phyloP scores from a whole-genome alignment of 2,888 invertebrate genomes.

The Caenorhabditis sp. region DNA sequence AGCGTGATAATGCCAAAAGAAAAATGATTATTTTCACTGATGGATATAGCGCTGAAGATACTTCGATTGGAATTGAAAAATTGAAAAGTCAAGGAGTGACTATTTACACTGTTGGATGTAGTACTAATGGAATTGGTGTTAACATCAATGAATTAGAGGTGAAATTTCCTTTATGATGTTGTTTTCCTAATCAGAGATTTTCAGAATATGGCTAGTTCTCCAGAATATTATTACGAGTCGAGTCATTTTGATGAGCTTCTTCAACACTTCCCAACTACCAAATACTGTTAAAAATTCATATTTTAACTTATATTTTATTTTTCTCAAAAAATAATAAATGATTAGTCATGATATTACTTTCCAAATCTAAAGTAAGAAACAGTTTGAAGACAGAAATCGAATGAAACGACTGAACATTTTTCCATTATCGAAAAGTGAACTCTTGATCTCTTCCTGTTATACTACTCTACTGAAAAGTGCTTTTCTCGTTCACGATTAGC shows the following conservation, averaged over 20 bases:
- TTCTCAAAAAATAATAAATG: not conserved
- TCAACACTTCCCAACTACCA: conserved; percentile 25
- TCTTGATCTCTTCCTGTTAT: no score
- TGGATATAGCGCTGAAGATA: conserved; percentile 44
- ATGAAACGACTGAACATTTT: no score
- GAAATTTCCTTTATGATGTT: not conserved
- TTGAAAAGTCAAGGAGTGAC: conserved; percentile 32
- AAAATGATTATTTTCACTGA: conserved; percentile 42
- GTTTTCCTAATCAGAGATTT: no score
- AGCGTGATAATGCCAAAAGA: conserved; percentile 16
- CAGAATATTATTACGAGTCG: conserved; percentile 22
- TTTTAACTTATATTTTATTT: not conserved
- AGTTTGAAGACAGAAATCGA: no score
- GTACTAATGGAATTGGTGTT: conserved; percentile 14
- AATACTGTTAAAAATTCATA: conserved; percentile 12
- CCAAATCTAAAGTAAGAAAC: no score
- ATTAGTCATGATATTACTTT: no score
- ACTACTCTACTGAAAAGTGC: no score
- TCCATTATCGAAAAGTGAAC: no score
- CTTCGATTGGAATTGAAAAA: conserved; percentile 32
- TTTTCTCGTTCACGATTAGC: no score
- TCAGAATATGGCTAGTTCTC: conserved; percentile 29
- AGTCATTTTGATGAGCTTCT: conserved; percentile 17
- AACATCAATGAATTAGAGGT: conserved; percentile 42
- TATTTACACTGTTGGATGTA: conserved; percentile 41